Conservation (phyloP, 2,888 invertebrate species). For the Micoletzkya japonica region DNA sequence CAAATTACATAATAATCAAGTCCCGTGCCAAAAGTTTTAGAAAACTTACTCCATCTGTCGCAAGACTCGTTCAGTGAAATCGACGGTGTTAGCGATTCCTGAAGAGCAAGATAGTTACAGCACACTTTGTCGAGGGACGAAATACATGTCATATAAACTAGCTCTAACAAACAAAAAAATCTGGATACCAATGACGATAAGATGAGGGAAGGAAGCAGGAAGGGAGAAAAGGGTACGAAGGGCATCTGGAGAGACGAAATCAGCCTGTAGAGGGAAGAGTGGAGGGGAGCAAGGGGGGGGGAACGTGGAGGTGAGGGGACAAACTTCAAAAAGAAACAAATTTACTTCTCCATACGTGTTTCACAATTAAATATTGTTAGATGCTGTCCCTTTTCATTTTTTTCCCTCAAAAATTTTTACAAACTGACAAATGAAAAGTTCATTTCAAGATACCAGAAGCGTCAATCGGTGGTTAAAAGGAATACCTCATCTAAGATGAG, state of each 20-base stretch:
- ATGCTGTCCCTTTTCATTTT: no score
- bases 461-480: no score
- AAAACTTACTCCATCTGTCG: slow-evolving; percentile 76
- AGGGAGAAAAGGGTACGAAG: slow-evolving; percentile 11
- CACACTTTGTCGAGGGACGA: neutral
- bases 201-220: slow-evolving; percentile 11
- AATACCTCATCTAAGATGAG: slow-evolving; percentile 20
- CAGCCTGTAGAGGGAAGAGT: neutral
- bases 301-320: no score
- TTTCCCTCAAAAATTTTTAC: no score
- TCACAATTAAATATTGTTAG: no score
- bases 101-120: slow-evolving; percentile 13
- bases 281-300: neutral
- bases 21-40: neutral
- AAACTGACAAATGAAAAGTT: neutral
- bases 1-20: neutral
- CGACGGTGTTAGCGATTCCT: slow-evolving; percentile 87
- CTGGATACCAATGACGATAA: slow-evolving; percentile 34
- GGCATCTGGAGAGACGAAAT: slow-evolving; percentile 14
- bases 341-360: no score
- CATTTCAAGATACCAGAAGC: neutral
- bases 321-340: no score
- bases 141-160: neutral
- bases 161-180: neutral
- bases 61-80: slow-evolving; percentile 86